Evolutionary conservation across 2,888 invertebrate species (phyloP).

Genomic region (Nomada fabriciana): DNA sequence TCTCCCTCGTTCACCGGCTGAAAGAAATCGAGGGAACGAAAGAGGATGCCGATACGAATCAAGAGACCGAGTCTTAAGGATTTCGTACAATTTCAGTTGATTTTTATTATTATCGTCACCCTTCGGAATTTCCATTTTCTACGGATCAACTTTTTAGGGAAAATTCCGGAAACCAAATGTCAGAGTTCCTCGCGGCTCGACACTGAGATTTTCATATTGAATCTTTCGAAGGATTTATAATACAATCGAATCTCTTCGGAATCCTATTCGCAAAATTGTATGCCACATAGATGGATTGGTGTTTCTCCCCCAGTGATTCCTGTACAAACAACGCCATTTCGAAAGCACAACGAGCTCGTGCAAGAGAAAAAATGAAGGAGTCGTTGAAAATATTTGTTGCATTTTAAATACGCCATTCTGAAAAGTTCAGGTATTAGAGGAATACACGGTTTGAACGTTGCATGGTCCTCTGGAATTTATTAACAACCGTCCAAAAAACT

Average conservation of each 20-base stretch:
- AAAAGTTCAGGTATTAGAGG: background rate
- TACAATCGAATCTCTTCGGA: background rate
- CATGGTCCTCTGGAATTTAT: slow-evolving; percentile 6
- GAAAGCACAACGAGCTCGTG: background rate
- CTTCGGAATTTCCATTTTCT: slow-evolving; percentile 31
- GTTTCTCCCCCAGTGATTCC: too few relatives aligned
- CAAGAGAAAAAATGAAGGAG: background rate
- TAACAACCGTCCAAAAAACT: slow-evolving; percentile 4
- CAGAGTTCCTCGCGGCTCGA: slow-evolving; percentile 6
- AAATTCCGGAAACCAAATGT: slow-evolving; percentile 2
- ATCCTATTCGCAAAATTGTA: background rate
- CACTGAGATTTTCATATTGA: slow-evolving; percentile 1
- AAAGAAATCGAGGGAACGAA: background rate
- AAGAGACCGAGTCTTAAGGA: slow-evolving; percentile 15
- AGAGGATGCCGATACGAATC: slow-evolving; percentile 47
- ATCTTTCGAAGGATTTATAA: background rate
- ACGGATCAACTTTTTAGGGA: slow-evolving; percentile 13
- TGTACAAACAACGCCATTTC: background rate
- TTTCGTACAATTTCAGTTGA: slow-evolving; percentile 47
- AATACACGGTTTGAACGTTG: slow-evolving; percentile 1
- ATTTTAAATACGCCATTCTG: background rate
- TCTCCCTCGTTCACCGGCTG: slow-evolving; percentile 1
- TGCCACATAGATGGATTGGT: too few relatives aligned
- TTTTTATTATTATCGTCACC: slow-evolving; percentile 52
- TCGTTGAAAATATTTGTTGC: background rate